Evolutionary conservation across 1,140 invertebrate genomes (phyloP), one percentile per base, ranked within the genome.

Genomic region (Trypoxylus dichotomus): DNA sequence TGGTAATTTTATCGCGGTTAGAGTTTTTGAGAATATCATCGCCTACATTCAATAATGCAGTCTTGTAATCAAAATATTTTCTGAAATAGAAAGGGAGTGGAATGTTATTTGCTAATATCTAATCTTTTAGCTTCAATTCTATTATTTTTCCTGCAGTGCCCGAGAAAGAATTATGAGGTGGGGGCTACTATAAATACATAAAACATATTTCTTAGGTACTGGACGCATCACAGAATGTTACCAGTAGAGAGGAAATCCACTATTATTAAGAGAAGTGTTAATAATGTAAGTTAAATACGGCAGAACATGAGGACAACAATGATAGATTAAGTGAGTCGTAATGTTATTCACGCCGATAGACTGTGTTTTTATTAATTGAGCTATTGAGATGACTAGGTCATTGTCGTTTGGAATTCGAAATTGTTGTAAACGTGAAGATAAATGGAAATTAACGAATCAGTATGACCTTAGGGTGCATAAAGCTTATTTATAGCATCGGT

Each of bases 111-210:
- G 27, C 11, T 3, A 3, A 43, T 37, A 74, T 21, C 42, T 42
- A 74, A 11, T 74, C 42, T 10, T 42, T 41, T 19, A 74, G 7
- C n/a, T 74, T 32, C 7, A 41, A 19, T 15, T 74, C 32, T 10
- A 74, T 74, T n/a, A 74, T 27, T 74, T 43, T 74, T 74, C 43
- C 73, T 15, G 42, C 10, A 74, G 42, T 2, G 24, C 43, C 13
- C 24, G 73, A 3, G 21, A 19, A 24, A 74, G 15, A 24, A 32
- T 74, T 37, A 74, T 74, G 2, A 41, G 37, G n/a, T 41, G 73
- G 1, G 43, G 41, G 24, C 43, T 15, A 37, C 37, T 43, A 13
- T 37, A 21, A 5, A 7, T 15, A 15, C n/a, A 2, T 19, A 37
- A 3, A 21, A 42, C 21, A 2, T 7, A 15, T 25, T 73, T 73